A percentile compares a stretch with the other conserved stretches of the same genome.
phyloP scores from a whole-genome alignment of 1,140 invertebrate genomes.

The Hypothenemus hampei region DNA sequence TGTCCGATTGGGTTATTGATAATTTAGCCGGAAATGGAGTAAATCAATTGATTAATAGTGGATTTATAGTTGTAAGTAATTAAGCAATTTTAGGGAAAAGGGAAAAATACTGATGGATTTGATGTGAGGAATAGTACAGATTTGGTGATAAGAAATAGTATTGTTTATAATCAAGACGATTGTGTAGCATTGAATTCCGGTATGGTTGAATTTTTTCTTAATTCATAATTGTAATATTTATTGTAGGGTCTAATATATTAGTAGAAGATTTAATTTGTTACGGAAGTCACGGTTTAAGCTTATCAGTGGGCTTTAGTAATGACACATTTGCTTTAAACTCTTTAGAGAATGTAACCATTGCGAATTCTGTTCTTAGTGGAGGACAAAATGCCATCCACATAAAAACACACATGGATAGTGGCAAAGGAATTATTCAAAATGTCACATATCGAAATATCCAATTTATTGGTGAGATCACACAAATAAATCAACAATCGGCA shows the following conservation, averaged over 20 bases:
- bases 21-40: constrained; percentile 6
- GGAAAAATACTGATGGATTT: constrained; percentile 19
- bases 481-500: background rate
- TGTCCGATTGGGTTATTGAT: constrained; percentile 19
- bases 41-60: background rate
- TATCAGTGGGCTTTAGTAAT: constrained; percentile 16
- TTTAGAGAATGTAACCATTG: constrained; percentile 9
- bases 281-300: constrained; percentile 26
- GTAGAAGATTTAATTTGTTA: constrained; percentile 14
- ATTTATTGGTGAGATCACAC: constrained; percentile 11
- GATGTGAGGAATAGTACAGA: background rate
- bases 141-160: background rate
- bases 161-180: constrained; percentile 15
- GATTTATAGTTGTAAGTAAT: background rate
- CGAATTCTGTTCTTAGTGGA: constrained; percentile 16
- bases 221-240: background rate
- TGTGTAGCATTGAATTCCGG: constrained; percentile 10
- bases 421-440: constrained; percentile 13
- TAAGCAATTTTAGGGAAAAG: background rate
- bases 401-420: constrained; percentile 21
- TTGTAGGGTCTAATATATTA: constrained; percentile 17
- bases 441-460: constrained; percentile 27
- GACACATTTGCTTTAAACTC: constrained; percentile 9
- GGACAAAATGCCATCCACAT: constrained; percentile 24
- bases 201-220: background rate